Percentiles rank a stretch among this genome's conserved stretches.
These are phyloP conservation scores for Caenorhabditis wallacei DNA, from an alignment of 2,888 invertebrate genomes.

Conservation along the genomic window DNA sequence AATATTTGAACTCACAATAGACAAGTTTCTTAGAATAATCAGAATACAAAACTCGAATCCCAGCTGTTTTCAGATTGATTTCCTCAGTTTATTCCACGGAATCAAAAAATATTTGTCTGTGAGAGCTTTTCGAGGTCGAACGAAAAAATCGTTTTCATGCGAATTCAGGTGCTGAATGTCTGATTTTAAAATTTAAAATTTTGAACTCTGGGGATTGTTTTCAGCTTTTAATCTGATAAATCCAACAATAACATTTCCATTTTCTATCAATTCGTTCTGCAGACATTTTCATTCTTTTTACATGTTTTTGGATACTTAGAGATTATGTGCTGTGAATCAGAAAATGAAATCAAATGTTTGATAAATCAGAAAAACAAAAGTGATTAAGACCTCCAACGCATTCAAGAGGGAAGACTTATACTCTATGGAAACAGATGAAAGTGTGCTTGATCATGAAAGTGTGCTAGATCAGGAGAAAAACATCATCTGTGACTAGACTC, in stretches of 20 bases:
- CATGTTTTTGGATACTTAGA: conserved; percentile 3
- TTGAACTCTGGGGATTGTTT: neutral
- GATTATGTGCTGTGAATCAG: conserved; percentile 4
- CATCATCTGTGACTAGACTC: conserved; percentile 15
- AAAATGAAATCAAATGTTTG: conserved; percentile 19
- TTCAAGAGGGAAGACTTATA: conserved; percentile 13
- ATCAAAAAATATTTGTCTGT: conserved; percentile 3
- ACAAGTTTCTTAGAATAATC: conserved; percentile 11
- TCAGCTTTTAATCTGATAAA: neutral
- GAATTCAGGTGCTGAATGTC: neutral
- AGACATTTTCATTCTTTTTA: neutral
- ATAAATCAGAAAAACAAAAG: conserved; percentile 34
- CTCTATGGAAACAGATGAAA: conserved; percentile 21
- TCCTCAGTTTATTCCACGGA: neutral
- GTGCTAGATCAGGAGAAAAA: conserved; percentile 10
- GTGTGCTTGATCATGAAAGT: conserved; percentile 10
- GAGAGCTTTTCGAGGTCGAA: neutral
- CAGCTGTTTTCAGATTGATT: conserved; percentile 26
- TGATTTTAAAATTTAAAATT: neutral
- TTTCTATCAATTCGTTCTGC: conserved; percentile 2
- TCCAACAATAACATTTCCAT: neutral
- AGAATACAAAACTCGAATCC: conserved; percentile 8
- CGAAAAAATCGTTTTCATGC: neutral
- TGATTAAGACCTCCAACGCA: conserved; percentile 31
- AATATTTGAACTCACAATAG: neutral